Evolutionary conservation across 2,797 vertebrate species (phyloP), one percentile per base, ranked within the genome.

Genomic region (Protosalanx chinensis): DNA sequence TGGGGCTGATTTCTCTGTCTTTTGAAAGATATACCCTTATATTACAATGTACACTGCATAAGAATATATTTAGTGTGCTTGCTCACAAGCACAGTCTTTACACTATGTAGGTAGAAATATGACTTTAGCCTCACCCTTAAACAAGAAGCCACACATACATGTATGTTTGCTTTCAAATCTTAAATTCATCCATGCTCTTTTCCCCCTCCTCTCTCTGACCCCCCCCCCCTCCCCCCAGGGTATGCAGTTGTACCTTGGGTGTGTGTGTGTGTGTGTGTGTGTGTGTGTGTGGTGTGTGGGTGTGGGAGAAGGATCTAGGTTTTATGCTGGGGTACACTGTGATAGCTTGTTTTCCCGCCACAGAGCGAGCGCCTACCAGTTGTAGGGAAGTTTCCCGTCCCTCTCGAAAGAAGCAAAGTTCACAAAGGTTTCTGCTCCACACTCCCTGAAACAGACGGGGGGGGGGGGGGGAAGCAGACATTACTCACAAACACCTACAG

Each of bases 321-420:
- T 13, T 3, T 13, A 46, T 46, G 41, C 41, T 46, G 12, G 41
- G 41, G 41, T 29, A 67, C 57, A 33, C 30, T 29, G 5, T n/a
- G 67, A 71, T 65, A 32, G 16, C 6, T 33, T 29, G 1, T 0
- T 67, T 30, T 12, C 1, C 8, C 23, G 46, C 12, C 7, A 15
- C 30, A 2, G 0, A 64, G 41, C 7, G 27, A 62, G 64, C 0
- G 75, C 95, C 82, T 93, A 98, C 97, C 97, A 99, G 72, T 97
- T 99, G 79, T 98, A 98, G 0, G 97, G 97, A 49, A 98, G 94
- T 63, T 99, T 99, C 20, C 96, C 96, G 46, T 98, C 97, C 73
- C 96, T 88, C 74, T 99, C 97, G 67, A 99, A 94, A 0, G 97
- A 96, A 0, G 97, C 95, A 29, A 99, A 99, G 75, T 99, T 99